Base-by-base conservation (phyloP, 2,888 invertebrate species). In the Callinectes sapidus region DNA sequence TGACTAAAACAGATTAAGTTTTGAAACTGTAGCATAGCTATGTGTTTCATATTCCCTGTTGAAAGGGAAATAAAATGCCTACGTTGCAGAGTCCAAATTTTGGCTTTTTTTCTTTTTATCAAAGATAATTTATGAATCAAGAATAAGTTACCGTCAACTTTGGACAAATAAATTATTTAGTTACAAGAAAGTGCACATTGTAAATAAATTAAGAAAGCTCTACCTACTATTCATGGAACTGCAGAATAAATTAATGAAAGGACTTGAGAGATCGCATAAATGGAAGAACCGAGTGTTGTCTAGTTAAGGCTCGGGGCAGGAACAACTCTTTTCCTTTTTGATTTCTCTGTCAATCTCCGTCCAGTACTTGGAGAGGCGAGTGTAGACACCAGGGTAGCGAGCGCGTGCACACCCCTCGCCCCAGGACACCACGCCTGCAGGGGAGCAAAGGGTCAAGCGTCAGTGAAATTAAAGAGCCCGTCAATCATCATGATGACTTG, bases 351-450 rank as follows among this genome's bases (percentile, higher is more conserved):
- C 71, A 61, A 93, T 91, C 90, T 93, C 91, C 48, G 92, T 87
- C 61, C 88, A 48, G 93, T 92, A 94, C n/a, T 87, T 92, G 23
- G 71, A 81, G 54, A 94, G 61, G 32, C 93, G 93, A 14, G 93
- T 91, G 90, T 94, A 94, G 14, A 94, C 93, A 1, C 94, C 94
- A 2, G 94, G 94, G 92, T 92, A 94, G 8, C 89, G 85, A 6
- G 92, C 48, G 16, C 94, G 48, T 16, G 92, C 94, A 85, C 94
- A 94, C 23, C 94, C 94, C 87, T 93, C 93, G n/a, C 94, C 94
- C 94, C 94, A 94, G 1, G 94, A 94, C 28, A 94, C 94, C 6
- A 94, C 42, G 32, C 94, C 94, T 94, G 93, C 23, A 39, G 86
- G 32, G n/a, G n/a, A 88, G 39, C 54, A 61, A 32, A 48, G 35